phyloP scores from a whole-genome alignment of 2,888 invertebrate genomes.

The Apodemia duryi region DNA sequence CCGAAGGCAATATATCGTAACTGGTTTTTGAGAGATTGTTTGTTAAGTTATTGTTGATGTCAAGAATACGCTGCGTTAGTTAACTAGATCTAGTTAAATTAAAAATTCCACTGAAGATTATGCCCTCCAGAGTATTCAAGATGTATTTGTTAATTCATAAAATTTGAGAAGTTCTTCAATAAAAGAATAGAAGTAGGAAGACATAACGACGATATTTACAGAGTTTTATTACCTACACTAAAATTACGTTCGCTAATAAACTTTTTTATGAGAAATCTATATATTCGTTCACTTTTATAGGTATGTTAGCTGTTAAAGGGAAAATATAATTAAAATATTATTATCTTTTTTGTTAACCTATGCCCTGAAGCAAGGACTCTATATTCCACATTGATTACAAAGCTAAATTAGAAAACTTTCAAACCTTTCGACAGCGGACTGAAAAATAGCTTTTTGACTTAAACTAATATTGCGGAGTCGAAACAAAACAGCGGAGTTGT shows the following conservation, averaged over 20 bases:
- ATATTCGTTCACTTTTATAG: conserved; percentile 2
- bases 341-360: conserved; percentile 47
- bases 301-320: neutral
- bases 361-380: conserved; percentile 42
- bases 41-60: no score
- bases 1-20: no score
- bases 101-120: no score
- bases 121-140: no score
- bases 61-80: no score
- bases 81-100: no score
- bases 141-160: neutral
- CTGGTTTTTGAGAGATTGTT: no score
- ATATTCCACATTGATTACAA: conserved; percentile 58
- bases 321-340: conserved; percentile 16
- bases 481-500: conserved; percentile 73
- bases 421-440: conserved; percentile 66
- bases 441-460: conserved; percentile 76
- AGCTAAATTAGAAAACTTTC: conserved; percentile 76
- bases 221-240: conserved; percentile 3
- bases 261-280: neutral
- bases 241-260: conserved; percentile 1
- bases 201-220: neutral
- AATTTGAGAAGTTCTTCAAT: neutral
- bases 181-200: neutral
- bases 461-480: conserved; percentile 74